These are phyloP conservation scores for Troides aeacus DNA, from an alignment of 2,888 invertebrate genomes.

Conservation along the genomic window DNA sequence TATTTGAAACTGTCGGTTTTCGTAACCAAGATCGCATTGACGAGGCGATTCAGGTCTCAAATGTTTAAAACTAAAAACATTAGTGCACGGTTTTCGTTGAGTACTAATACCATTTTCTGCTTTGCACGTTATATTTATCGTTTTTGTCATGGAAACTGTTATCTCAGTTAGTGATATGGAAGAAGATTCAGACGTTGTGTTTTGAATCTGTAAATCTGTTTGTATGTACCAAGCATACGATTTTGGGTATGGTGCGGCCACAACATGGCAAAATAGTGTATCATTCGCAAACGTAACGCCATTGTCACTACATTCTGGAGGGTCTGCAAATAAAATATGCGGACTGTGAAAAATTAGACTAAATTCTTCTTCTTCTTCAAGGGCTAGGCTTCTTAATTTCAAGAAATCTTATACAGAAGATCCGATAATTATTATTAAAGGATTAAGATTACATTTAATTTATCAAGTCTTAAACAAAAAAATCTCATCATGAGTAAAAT, in stretches of 20 bases:
- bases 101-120: conserved; percentile 68
- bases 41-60: conserved; percentile 65
- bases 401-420: too few species aligned
- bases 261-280: conserved; percentile 61
- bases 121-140: conserved; percentile 60
- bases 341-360: not conserved
- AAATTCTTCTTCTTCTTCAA: too few species aligned
- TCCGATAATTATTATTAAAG: too few species aligned
- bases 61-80: conserved; percentile 58
- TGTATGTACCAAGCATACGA: conserved; percentile 72
- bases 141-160: conserved; percentile 59
- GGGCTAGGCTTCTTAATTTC: too few species aligned
- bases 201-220: conserved; percentile 60
- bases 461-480: too few species aligned
- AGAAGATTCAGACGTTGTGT: conserved; percentile 65
- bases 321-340: conserved; percentile 49
- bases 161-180: conserved; percentile 63
- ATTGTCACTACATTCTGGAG: conserved; percentile 64
- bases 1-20: conserved; percentile 70
- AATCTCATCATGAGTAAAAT: too few species aligned
- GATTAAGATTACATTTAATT: too few species aligned
- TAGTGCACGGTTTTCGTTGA: conserved; percentile 63
- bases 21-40: conserved; percentile 68
- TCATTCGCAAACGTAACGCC: conserved; percentile 65
- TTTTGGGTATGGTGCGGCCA: conserved; percentile 61